phyloP scores from a whole-genome alignment of 2,113 vertebrate species.

The Nasalis larvatus region DNA sequence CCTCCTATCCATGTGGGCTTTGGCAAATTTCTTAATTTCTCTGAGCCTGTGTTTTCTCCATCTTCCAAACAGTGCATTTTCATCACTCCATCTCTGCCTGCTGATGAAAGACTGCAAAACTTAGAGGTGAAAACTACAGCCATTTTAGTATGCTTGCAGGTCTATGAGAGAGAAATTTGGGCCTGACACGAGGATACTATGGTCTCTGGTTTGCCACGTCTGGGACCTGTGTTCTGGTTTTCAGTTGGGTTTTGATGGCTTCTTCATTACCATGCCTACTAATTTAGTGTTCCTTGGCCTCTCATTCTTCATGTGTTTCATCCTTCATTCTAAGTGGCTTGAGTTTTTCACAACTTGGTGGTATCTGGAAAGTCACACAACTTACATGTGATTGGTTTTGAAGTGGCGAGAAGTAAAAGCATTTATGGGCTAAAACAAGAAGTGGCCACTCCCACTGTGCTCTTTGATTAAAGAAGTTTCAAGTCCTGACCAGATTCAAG shows the following conservation, averaged over 20 bases:
- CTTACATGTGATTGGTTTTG: not conserved
- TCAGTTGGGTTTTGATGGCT: not conserved
- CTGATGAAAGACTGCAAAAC: not conserved
- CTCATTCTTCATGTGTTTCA: not conserved
- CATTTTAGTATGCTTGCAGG: not conserved
- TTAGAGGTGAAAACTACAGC: not conserved
- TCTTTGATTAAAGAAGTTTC: not conserved
- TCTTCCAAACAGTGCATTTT: not conserved
- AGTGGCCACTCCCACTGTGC: not conserved
- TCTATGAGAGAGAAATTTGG: not conserved
- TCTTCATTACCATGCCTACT: not conserved
- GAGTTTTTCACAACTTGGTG: not conserved
- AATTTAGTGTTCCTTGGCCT: accelerated
- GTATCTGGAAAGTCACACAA: not conserved
- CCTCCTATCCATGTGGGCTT: not conserved
- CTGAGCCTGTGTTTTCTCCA: not conserved
- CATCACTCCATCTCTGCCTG: not conserved
- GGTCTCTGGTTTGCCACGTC: not conserved
- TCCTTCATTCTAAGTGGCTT: not conserved
- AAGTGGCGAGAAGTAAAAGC: not conserved
- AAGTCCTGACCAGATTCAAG: not conserved
- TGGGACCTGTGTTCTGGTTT: not conserved
- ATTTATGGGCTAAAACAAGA: not conserved
- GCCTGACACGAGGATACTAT: not conserved
- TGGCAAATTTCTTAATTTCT: not conserved